Evolutionary conservation across 2,113 vertebrate genomes (phyloP).

Genomic region (Aegotheles bennettii): DNA sequence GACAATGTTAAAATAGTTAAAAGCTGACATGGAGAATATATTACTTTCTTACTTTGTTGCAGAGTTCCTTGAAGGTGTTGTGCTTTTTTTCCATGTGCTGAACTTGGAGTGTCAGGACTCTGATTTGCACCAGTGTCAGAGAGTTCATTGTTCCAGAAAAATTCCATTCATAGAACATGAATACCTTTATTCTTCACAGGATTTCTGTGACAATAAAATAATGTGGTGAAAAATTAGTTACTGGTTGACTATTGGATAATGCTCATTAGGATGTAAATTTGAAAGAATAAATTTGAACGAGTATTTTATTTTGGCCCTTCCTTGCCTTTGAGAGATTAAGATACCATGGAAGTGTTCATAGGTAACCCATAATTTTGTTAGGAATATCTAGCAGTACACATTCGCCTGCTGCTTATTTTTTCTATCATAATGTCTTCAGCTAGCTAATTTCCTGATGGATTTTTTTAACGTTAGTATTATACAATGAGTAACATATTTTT

Average conservation of each 20-base stretch:
- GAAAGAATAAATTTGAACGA: background rate
- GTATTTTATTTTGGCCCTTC: background rate
- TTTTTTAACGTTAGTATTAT: background rate
- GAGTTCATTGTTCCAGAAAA: background rate
- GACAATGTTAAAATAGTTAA: background rate
- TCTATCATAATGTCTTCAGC: background rate
- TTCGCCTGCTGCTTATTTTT: background rate
- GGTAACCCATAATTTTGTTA: background rate
- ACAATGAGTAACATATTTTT: background rate
- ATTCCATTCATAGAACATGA: background rate
- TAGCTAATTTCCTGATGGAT: background rate
- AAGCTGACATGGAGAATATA: background rate
- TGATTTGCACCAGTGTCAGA: background rate
- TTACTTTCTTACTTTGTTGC: background rate
- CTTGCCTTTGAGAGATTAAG: background rate
- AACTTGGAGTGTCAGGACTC: background rate
- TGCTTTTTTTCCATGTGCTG: background rate
- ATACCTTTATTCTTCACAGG: background rate
- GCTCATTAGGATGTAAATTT: background rate
- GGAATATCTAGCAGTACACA: background rate
- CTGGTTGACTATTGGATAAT: no score
- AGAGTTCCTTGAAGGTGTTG: background rate
- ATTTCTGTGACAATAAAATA: background rate
- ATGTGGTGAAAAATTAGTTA: background rate
- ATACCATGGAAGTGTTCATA: fast-evolving